phyloP scores from a whole-genome alignment of 2,113 vertebrate species.

The Genyomyrus donnyi region DNA sequence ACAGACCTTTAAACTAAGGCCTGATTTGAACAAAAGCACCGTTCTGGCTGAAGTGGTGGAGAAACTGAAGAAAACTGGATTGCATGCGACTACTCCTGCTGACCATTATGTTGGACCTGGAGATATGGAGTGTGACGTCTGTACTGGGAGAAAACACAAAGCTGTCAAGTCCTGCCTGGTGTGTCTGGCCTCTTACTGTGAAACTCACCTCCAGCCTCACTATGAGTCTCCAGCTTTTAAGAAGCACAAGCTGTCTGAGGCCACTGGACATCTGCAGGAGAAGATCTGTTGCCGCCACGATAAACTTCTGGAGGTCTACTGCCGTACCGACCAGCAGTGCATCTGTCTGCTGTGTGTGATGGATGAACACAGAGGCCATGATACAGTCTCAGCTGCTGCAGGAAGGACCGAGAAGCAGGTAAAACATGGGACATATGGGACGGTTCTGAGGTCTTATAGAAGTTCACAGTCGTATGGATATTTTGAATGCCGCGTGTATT shows the following conservation, averaged over 20 bases:
- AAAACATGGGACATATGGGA: background rate
- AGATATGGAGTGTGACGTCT: constrained; percentile 22
- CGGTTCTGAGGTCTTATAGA: background rate
- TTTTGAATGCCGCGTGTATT: background rate
- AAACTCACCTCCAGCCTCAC: constrained; percentile 13
- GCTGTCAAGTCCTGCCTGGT: constrained; percentile 17
- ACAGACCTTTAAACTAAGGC: constrained; percentile 33
- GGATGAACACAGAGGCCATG: constrained; percentile 12
- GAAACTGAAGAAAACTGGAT: constrained; percentile 6
- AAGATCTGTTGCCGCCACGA: background rate
- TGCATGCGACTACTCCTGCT: constrained; percentile 16
- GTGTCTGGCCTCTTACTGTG: constrained; percentile 20
- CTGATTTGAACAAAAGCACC: constrained; percentile 6
- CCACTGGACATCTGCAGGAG: background rate
- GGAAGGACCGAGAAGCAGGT: background rate
- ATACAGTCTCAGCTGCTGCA: constrained; percentile 5
- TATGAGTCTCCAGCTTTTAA: background rate
- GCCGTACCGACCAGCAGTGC: constrained; percentile 5
- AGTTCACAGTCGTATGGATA: background rate
- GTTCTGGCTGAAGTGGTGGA: constrained; percentile 15
- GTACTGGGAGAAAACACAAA: constrained; percentile 8
- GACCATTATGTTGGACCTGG: constrained; percentile 15
- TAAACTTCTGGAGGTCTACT: constrained; percentile 6
- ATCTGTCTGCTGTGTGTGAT: constrained; percentile 2
- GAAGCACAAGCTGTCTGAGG: background rate